Conservation (phyloP, 1,140 invertebrate species). For the Trigoniulus corallinus region DNA sequence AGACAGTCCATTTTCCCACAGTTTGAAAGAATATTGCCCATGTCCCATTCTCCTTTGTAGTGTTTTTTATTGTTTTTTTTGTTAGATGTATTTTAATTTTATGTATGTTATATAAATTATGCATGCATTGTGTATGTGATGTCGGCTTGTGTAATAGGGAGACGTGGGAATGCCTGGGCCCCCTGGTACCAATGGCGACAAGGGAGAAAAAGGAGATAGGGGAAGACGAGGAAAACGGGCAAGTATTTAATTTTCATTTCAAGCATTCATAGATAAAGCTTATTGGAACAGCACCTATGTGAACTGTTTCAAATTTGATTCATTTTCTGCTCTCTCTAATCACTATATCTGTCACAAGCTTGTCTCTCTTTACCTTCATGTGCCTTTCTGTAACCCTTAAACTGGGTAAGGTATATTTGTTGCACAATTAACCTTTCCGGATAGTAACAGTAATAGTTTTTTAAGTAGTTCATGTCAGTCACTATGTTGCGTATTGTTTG, state of each 20-base stretch:
- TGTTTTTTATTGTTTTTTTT: not conserved
- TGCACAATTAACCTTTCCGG: too few species aligned
- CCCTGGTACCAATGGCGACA: conserved; percentile 51
- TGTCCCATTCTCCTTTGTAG: not conserved
- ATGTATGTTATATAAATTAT: not conserved
- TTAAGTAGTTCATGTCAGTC: too few species aligned
- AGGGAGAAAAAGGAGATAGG: conserved; percentile 59
- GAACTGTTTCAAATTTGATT: not conserved
- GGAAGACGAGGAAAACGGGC: conserved; percentile 53
- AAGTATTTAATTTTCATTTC: conserved; percentile 27
- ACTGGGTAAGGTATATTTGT: too few species aligned
- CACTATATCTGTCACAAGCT: too few species aligned
- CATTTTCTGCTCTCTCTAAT: too few species aligned
- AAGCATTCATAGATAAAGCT: not conserved
- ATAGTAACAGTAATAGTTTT: too few species aligned
- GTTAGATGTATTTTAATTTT: not conserved
- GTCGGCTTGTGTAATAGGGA: conserved; percentile 15
- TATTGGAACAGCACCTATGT: too few species aligned
- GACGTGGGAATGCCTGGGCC: conserved; percentile 52
- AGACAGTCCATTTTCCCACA: too few species aligned
- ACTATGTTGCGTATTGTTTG: too few species aligned
- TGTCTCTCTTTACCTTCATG: too few species aligned
- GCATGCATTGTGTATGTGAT: not conserved
- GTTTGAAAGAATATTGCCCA: too few species aligned
- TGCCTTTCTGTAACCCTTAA: too few species aligned